Evolutionary conservation across 1,140 invertebrate species (phyloP).

Genomic region (Bilobella aurantiaca): DNA sequence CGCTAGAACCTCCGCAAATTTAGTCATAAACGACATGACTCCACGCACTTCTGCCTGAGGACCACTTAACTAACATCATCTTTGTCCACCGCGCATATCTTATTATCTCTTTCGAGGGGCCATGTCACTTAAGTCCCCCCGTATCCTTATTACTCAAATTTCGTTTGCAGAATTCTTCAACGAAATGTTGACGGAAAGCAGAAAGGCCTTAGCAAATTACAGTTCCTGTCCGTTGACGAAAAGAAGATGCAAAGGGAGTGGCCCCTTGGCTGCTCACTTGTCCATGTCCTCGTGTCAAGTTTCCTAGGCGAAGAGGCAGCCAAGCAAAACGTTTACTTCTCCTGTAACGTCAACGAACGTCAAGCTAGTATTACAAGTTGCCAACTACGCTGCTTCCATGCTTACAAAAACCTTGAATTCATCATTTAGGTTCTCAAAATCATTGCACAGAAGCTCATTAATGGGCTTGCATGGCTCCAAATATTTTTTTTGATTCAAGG

Average conservation of each 20-base stretch:
- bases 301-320: not conserved
- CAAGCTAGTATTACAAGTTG: not conserved
- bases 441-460: too few species aligned
- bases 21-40: not conserved
- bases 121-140: not conserved
- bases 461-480: too few species aligned
- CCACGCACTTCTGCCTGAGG: not conserved
- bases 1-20: not conserved
- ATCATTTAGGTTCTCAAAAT: too few species aligned
- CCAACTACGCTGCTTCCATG: too few species aligned
- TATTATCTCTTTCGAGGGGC: too few species aligned
- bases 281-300: not conserved
- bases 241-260: slow-evolving; percentile 3
- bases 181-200: not conserved
- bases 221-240: not conserved
- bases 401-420: too few species aligned
- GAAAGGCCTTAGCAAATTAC: not conserved
- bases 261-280: not conserved
- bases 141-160: not conserved
- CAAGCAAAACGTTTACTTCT: not conserved
- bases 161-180: not conserved
- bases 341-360: not conserved
- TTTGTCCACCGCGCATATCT: too few species aligned
- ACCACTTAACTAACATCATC: not conserved
- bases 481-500: too few species aligned